Evolutionary conservation across 2,113 vertebrate species (phyloP).

Genomic region (Capreolus pygargus): DNA sequence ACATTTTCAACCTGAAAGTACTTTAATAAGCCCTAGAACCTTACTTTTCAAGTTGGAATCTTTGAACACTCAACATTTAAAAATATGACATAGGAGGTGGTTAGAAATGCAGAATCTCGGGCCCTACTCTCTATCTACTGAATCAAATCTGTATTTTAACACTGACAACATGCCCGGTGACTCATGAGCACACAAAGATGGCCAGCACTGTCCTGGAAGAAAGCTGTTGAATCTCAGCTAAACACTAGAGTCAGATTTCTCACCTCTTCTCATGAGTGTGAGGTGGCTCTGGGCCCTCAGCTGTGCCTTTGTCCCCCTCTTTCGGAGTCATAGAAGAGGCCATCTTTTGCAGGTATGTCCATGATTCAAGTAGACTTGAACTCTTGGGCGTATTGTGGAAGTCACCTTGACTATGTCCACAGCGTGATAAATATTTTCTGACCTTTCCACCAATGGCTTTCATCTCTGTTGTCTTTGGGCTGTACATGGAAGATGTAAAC

Average conservation of each 20-base stretch:
- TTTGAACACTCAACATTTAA: neutral
- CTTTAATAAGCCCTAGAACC: neutral
- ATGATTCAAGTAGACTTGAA: slow-evolving; percentile 4
- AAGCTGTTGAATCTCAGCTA: neutral
- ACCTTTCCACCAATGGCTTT: neutral
- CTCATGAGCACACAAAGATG: neutral
- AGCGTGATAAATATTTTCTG: slow-evolving; percentile 12
- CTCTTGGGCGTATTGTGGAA: neutral
- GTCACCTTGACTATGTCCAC: neutral
- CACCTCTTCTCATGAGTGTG: neutral
- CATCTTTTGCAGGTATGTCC: neutral
- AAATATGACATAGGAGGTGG: neutral
- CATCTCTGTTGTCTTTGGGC: neutral
- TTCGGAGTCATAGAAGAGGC: neutral
- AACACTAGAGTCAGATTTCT: neutral
- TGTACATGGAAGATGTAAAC: neutral
- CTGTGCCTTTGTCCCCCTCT: neutral
- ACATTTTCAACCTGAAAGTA: neutral
- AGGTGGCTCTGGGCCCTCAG: neutral
- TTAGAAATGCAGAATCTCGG: neutral
- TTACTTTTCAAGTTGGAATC: neutral
- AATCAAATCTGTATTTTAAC: neutral
- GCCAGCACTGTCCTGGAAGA: neutral
- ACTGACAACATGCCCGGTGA: neutral
- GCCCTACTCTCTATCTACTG: neutral